These are phyloP conservation scores for Onychorhynchus coronatus DNA, from an alignment of 2,113 vertebrate genomes.

Conservation along the genomic window DNA sequence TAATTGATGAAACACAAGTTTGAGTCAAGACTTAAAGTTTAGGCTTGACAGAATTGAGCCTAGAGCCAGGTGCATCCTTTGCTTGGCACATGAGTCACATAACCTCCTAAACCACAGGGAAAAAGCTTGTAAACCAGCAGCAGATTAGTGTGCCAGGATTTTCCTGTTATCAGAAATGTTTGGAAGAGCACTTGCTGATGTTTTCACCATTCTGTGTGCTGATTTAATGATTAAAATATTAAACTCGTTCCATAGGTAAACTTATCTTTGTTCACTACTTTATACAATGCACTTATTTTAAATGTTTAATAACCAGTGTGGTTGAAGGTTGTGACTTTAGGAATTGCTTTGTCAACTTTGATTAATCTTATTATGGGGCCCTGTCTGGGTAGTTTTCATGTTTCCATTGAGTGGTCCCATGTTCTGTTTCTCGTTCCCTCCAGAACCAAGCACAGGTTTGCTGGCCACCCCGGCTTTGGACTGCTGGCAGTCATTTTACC, in stretches of 20 bases:
- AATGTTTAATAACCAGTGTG: not conserved
- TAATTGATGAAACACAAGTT: not conserved
- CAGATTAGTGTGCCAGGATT: not conserved
- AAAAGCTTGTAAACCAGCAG: not conserved
- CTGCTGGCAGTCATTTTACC: not conserved
- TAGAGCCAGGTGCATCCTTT: not conserved
- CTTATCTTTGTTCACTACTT: not conserved
- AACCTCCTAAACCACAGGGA: not conserved
- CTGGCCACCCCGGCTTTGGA: not conserved
- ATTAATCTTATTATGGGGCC: not conserved
- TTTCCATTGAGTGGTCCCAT: not conserved
- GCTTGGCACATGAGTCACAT: accelerated
- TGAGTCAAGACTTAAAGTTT: not conserved
- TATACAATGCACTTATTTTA: not conserved
- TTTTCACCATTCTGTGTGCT: not conserved
- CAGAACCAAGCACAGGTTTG: not conserved
- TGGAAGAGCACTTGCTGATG: not conserved
- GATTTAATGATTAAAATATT: not conserved
- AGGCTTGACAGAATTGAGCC: not conserved
- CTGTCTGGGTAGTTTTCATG: not conserved
- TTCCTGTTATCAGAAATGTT: not conserved
- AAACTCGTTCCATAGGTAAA: not conserved
- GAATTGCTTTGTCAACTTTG: not conserved
- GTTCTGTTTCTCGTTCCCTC: not conserved
- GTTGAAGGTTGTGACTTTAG: not conserved